Base-by-base conservation (phyloP, 2,888 invertebrate genomes). In the Melieria omissa region DNA sequence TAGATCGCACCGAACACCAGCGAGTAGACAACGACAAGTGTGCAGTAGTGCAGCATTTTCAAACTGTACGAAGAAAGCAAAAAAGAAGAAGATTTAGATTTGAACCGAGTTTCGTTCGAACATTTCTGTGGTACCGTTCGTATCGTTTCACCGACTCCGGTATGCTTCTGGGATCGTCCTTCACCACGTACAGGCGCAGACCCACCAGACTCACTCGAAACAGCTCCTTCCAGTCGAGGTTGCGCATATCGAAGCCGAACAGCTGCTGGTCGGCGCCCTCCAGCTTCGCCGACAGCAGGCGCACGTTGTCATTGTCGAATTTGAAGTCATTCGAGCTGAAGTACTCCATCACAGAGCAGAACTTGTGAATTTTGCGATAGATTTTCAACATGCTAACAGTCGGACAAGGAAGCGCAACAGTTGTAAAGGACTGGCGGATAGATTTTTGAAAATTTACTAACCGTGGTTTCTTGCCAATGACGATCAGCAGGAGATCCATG, bases 321-420 rank as follows among this genome's bases (percentile, higher is more conserved):
- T 85, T 86, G 89, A 96, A 95, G 76, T 93, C 90, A 58, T 91
- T 89, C 12, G 90, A 91, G 73, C 92, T 91, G 87, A 97, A 97
- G 86, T 93, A 95, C 9, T 91, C 89, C 55, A 97, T 85, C 0
- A 93, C 92, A n/a, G 91, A 90, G 49, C 93, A 90, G 77, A 96
- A 93, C 85, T 93, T 93, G 86, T 95, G 93, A 70, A 97, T 91
- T 85, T 95, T 95, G 74, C 89, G 90, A 86, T 96, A 96, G 71
- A 94, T 91, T 80, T 92, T 93, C 81, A 95, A 87, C 90, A 96
- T 90, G 87, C 93, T 96, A 73, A 29, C 29, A 29, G 29, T 29
- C 2, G 29, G 29, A 29, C 29, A 29, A 29, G 29, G 29, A 29
- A 29, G 29, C 29, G 29, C 29, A 29, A 29, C 29, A 29, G 29